phyloP scores from a whole-genome alignment of 2,888 invertebrate genomes.

The Eulithis prunata region DNA sequence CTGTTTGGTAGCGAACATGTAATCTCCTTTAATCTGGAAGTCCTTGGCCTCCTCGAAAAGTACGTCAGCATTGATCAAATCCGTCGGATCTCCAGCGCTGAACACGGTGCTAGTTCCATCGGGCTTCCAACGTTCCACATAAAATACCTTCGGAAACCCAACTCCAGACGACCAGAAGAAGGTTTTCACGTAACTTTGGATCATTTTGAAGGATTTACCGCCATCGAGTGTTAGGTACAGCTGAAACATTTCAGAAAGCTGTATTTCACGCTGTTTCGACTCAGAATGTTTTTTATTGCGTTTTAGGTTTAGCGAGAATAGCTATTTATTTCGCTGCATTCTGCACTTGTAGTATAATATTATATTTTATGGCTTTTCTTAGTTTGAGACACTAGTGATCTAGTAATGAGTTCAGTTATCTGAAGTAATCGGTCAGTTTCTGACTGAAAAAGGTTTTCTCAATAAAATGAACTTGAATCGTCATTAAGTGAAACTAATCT shows the following conservation, averaged over 20 bases:
- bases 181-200: conserved; percentile 90
- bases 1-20: conserved; percentile 92
- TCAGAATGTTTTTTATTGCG: too few relatives aligned
- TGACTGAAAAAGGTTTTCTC: too few relatives aligned
- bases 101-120: conserved; percentile 87
- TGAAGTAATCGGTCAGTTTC: too few relatives aligned
- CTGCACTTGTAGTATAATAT: too few relatives aligned
- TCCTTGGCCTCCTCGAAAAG: conserved; percentile 90
- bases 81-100: conserved; percentile 84
- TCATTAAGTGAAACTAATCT: too few relatives aligned
- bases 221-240: conserved; percentile 91
- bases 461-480: too few relatives aligned
- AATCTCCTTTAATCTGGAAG: conserved; percentile 92
- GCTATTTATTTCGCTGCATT: too few relatives aligned
- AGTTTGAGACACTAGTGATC: too few relatives aligned
- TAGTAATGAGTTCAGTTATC: too few relatives aligned
- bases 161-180: conserved; percentile 88
- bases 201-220: conserved; percentile 87
- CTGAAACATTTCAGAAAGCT: conserved; percentile 63
- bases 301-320: too few relatives aligned
- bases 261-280: too few relatives aligned
- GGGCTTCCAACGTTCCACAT: conserved; percentile 88
- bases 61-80: conserved; percentile 78
- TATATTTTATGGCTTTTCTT: too few relatives aligned
- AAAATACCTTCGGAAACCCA: conserved; percentile 79